phyloP scores from a whole-genome alignment of 2,797 vertebrate species.

The Phrynocephalus forsythii region DNA sequence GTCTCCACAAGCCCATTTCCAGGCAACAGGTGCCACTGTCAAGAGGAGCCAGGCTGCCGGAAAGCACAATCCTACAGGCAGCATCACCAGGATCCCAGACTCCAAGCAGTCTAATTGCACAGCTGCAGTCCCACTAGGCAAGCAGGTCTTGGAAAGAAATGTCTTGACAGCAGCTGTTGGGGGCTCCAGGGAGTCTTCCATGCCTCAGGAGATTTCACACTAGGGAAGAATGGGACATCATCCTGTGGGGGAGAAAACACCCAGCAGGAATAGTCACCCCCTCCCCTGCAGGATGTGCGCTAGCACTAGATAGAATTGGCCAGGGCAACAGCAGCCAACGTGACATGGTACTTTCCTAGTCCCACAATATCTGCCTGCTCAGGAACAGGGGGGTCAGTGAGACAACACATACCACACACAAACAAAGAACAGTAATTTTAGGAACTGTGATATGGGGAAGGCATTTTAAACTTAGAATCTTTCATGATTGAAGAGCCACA shows the following conservation, averaged over 20 bases:
- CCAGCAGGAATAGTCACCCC: constrained; percentile 2
- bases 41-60: background rate
- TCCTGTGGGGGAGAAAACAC: background rate
- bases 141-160: constrained; percentile 53
- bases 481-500: background rate
- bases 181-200: background rate
- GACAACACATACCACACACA: background rate
- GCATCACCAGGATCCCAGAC: background rate
- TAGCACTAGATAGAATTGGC: background rate
- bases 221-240: background rate
- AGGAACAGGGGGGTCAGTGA: background rate
- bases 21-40: background rate
- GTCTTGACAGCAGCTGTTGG: background rate
- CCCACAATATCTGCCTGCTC: constrained; percentile 20
- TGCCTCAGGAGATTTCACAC: background rate
- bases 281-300: background rate
- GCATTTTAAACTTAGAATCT: background rate
- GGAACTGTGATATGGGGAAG: background rate
- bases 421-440: background rate
- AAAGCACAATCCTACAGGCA: background rate
- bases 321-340: background rate
- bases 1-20: constrained; percentile 40
- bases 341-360: background rate
- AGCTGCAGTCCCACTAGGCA: constrained; percentile 8
- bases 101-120: constrained; percentile 25